A percentile compares a stretch with the other conserved stretches of the same genome.
Conservation (phyloP, 1,140 invertebrate genomes). For the Drosophila willistoni region DNA sequence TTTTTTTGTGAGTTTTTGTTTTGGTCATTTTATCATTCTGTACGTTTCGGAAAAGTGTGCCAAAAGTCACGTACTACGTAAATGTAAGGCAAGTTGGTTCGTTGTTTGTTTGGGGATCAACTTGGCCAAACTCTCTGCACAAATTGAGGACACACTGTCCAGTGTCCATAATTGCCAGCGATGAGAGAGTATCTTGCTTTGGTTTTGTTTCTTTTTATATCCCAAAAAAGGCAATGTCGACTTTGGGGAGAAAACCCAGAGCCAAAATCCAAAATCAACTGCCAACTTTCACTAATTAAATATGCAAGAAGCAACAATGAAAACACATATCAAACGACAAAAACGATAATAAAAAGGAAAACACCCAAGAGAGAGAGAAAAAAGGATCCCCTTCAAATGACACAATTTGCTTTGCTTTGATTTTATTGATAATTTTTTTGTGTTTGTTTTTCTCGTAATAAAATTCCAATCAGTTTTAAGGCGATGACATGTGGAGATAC, state of each 20-base stretch:
- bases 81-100: slow-evolving; percentile 38
- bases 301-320: slow-evolving; percentile 5
- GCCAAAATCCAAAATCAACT: slow-evolving; percentile 36
- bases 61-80: slow-evolving; percentile 66
- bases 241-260: slow-evolving; percentile 11
- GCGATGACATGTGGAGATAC: slow-evolving; percentile 7
- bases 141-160: slow-evolving; percentile 39
- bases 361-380: background rate
- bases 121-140: slow-evolving; percentile 4
- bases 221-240: slow-evolving; percentile 50
- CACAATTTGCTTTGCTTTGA: slow-evolving; percentile 7
- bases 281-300: slow-evolving; percentile 48
- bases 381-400: slow-evolving; percentile 5
- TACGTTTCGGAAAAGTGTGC: slow-evolving; percentile 49
- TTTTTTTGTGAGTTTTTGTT: slow-evolving; percentile 18
- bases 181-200: slow-evolving; percentile 5
- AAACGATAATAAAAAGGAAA: background rate
- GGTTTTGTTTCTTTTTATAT: background rate
- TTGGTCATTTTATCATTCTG: slow-evolving; percentile 11
- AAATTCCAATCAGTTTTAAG: slow-evolving; percentile 2
- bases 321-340: background rate
- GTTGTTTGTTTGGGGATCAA: slow-evolving; percentile 47
- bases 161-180: slow-evolving; percentile 30
- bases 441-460: background rate
- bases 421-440: slow-evolving; percentile 1